phyloP scores from a whole-genome alignment of 23 tunicate species.

The Halocynthia roretzi region DNA sequence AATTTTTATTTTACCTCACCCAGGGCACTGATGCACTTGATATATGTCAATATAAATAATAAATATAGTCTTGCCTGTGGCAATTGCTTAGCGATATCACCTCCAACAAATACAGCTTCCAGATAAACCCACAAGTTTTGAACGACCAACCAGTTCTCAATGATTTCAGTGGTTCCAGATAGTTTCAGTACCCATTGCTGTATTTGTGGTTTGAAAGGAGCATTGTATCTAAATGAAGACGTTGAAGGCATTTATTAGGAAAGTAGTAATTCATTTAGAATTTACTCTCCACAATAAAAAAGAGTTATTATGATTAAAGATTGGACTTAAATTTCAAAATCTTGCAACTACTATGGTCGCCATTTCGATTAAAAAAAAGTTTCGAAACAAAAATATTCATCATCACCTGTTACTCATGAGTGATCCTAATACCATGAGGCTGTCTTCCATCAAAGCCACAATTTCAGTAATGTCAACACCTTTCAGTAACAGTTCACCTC shows the following conservation, averaged over 20 bases:
- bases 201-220: slow-evolving; percentile 71
- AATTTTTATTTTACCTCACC: neutral
- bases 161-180: slow-evolving; percentile 84
- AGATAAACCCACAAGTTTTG: slow-evolving; percentile 88
- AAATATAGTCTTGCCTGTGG: slow-evolving; percentile 45
- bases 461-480: slow-evolving; percentile 74
- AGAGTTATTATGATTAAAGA: too few species aligned
- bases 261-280: too few species aligned
- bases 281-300: too few species aligned
- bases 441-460: slow-evolving; percentile 77
- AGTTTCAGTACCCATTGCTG: slow-evolving; percentile 86
- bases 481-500: slow-evolving; percentile 78
- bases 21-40: neutral
- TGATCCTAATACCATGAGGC: slow-evolving; percentile 74
- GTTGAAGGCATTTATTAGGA: neutral
- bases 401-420: slow-evolving; percentile 75
- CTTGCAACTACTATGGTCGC: too few species aligned
- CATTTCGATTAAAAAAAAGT: too few species aligned
- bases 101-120: slow-evolving; percentile 92
- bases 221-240: slow-evolving; percentile 46
- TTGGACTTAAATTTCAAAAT: too few species aligned
- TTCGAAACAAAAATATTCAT: too few species aligned
- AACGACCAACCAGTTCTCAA: slow-evolving; percentile 60
- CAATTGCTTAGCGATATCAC: slow-evolving; percentile 79
- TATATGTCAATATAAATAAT: neutral